Evolutionary conservation across 2,888 invertebrate species (phyloP).

Genomic region (Luperina testacea): DNA sequence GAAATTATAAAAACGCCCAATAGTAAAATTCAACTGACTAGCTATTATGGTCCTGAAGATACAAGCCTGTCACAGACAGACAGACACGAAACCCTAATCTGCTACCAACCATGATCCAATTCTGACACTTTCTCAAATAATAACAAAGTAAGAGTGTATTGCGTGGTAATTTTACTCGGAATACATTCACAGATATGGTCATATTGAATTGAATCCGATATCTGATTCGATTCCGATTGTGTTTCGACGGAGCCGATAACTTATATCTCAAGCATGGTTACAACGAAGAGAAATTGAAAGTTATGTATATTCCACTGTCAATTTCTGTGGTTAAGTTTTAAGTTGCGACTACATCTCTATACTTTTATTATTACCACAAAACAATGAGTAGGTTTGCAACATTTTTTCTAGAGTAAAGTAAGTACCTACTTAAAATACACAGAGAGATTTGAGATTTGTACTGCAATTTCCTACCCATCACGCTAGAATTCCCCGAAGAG

Average conservation of each 20-base stretch:
- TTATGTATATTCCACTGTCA: not conserved
- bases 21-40: not conserved
- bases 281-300: constrained; percentile 22
- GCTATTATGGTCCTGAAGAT: not conserved
- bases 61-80: not conserved
- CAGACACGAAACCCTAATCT: not conserved
- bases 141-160: not conserved
- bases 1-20: no score
- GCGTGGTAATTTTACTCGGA: not conserved
- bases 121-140: not conserved
- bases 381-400: no score
- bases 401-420: no score
- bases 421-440: no score
- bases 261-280: not conserved
- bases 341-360: not conserved
- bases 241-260: not conserved
- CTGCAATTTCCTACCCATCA: no score
- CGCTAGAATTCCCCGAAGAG: no score
- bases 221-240: constrained; percentile 4
- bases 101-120: not conserved
- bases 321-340: constrained; percentile 15
- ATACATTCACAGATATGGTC: not conserved
- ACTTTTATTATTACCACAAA: no score
- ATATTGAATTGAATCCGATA: not conserved
- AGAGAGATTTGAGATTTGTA: no score